phyloP scores from a whole-genome alignment of 2,888 invertebrate species.

The Apantesis nais region DNA sequence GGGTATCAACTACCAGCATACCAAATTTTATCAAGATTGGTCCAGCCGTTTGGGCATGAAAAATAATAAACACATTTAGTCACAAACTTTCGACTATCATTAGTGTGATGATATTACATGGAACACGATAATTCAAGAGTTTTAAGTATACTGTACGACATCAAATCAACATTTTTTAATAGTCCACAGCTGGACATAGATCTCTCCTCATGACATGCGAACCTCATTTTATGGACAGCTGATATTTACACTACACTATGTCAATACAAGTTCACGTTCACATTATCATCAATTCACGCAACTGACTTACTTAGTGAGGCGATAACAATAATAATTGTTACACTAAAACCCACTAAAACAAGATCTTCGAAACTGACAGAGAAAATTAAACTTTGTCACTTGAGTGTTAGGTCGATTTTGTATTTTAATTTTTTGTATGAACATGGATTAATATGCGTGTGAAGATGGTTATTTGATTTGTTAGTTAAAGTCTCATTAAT shows the following conservation, averaged over 20 bases:
- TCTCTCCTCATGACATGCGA: neutral
- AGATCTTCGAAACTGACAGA: conserved; percentile 19
- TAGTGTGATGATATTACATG: no score
- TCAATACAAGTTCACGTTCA: conserved; percentile 44
- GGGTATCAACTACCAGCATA: no score
- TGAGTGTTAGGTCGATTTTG: neutral
- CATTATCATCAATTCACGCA: conserved; percentile 64
- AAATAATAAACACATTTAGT: no score
- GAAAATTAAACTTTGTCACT: conserved; percentile 19
- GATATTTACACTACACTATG: conserved; percentile 8
- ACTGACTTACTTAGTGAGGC: conserved; percentile 60
- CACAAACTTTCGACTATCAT: no score
- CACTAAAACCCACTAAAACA: conserved; percentile 50
- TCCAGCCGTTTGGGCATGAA: no score
- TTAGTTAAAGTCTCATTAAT: conserved; percentile 45
- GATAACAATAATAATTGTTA: conserved; percentile 60
- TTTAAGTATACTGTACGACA: no score
- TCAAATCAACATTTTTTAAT: no score
- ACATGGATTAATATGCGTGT: conserved; percentile 49
- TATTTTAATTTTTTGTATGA: neutral
- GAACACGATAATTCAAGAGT: no score
- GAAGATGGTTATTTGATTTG: conserved; percentile 46
- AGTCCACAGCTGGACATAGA: no score
- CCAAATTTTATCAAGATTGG: no score
- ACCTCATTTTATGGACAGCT: neutral